phyloP scores from a whole-genome alignment of 2,888 invertebrate species.

The Mimachlamys varia region DNA sequence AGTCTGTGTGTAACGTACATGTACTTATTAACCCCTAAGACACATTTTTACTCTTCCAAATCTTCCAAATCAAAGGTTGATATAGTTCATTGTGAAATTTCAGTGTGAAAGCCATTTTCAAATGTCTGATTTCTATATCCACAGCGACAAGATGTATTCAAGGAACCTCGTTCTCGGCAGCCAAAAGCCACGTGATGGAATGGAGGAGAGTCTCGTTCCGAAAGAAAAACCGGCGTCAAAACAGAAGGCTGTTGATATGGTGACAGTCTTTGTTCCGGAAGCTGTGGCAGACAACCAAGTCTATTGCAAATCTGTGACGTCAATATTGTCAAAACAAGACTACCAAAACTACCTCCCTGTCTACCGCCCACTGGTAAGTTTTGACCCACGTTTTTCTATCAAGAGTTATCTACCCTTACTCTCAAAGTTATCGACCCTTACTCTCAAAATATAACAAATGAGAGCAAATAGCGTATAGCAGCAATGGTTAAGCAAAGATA shows the following conservation, averaged over 20 bases:
- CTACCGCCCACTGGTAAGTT: neutral
- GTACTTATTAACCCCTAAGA: too few relatives aligned
- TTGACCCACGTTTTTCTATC: neutral
- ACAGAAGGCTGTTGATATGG: slow-evolving; percentile 16
- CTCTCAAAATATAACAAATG: neutral
- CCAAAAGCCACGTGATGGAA: neutral
- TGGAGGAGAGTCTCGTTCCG: slow-evolving; percentile 12
- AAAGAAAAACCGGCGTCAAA: neutral
- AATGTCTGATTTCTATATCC: neutral
- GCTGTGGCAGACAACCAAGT: neutral
- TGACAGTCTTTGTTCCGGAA: neutral
- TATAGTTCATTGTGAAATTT: too few relatives aligned
- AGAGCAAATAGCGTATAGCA: too few relatives aligned
- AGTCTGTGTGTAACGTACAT: too few relatives aligned
- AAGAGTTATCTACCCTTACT: neutral
- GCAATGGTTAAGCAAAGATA: too few relatives aligned
- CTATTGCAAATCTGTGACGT: neutral
- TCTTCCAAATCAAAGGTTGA: too few relatives aligned
- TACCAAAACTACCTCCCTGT: neutral
- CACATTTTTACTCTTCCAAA: too few relatives aligned
- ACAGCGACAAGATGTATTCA: slow-evolving; percentile 14
- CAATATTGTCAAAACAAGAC: neutral
- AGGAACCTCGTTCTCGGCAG: neutral
- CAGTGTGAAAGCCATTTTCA: too few relatives aligned
- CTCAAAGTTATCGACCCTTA: neutral